Percentiles rank a stretch among this genome's conserved stretches.
phyloP scores from a whole-genome alignment of 2,113 vertebrate species.

The Actinemys pallida region DNA sequence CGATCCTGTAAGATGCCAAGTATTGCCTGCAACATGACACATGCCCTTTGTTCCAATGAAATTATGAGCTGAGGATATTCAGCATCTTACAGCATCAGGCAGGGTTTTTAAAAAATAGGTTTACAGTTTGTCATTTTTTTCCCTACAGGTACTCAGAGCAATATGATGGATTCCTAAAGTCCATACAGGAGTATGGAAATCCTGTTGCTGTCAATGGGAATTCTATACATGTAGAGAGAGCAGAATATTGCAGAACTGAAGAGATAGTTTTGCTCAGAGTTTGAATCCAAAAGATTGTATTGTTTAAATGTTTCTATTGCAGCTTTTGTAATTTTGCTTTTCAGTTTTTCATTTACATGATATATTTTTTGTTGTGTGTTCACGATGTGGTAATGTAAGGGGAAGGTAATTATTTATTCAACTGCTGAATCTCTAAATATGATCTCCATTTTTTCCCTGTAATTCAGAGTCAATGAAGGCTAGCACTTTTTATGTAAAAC shows the following conservation, averaged over 20 bases:
- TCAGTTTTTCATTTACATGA: not conserved
- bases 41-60: not conserved
- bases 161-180: not conserved
- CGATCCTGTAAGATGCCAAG: not conserved
- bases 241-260: not conserved
- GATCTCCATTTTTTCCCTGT: not conserved
- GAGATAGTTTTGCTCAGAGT: not conserved
- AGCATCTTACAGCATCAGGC: not conserved
- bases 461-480: not conserved
- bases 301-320: not conserved
- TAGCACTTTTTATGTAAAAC: not conserved
- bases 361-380: not conserved
- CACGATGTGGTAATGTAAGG: not conserved
- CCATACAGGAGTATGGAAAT: not conserved
- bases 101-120: not conserved
- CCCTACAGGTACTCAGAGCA: not conserved
- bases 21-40: not conserved
- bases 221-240: not conserved
- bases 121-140: not conserved
- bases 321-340: not conserved
- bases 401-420: not conserved
- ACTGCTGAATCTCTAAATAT: not conserved
- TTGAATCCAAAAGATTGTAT: not conserved
- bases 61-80: not conserved
- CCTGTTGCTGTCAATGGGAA: not conserved